Base-by-base conservation (phyloP, 2,888 invertebrate genomes). In the Portevinia maculata region DNA sequence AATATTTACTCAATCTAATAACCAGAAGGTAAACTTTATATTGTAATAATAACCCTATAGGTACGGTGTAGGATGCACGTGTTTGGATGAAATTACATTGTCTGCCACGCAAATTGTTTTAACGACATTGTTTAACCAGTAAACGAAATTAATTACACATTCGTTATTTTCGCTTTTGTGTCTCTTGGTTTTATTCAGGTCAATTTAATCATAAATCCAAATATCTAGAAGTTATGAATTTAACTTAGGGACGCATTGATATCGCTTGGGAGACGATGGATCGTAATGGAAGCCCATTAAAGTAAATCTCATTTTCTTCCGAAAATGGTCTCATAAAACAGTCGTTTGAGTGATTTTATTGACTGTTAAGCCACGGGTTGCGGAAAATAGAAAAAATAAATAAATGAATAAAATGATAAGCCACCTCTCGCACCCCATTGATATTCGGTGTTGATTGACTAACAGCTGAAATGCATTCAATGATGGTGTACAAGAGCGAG, bases 291-390 rank as follows among this genome's bases (percentile, higher is more conserved):
- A 53, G 28, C 21, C 37, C 55, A 64, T 73, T 41, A 64, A 73
- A 73, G 64, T 46, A 64, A 64, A 64, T 73, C 73, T 64, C 64
- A 64, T 73, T 73, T 73, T 37, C 73, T 46, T 46, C 46, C 48
- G 41, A 73, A 73, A 64, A 73, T 64, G 55, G 64, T 48, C 53
- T 39, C 73, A 48, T 73, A 73, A 73, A 73, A 73, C 55, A 64
- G 73, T 73, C 73, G 64, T 64, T 73, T 17, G 34, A 55, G 64
- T 73, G 46, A 64, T 64, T 73, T 73, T 73, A 73, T 73, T 64
- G 73, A 73, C 73, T 64, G 73, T 64, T 73, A 55, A 73, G 62
- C 48, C 39, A 48, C 39, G 64, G 73, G 55, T 55, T 39, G 41
- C 41, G 39, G 55, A 37, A 30, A 9, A 3, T 15, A 30, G 7